Percentiles rank a stretch among this genome's conserved stretches.
Evolutionary conservation across 2,888 invertebrate species (phyloP).

Genomic region (Hesperia comma): DNA sequence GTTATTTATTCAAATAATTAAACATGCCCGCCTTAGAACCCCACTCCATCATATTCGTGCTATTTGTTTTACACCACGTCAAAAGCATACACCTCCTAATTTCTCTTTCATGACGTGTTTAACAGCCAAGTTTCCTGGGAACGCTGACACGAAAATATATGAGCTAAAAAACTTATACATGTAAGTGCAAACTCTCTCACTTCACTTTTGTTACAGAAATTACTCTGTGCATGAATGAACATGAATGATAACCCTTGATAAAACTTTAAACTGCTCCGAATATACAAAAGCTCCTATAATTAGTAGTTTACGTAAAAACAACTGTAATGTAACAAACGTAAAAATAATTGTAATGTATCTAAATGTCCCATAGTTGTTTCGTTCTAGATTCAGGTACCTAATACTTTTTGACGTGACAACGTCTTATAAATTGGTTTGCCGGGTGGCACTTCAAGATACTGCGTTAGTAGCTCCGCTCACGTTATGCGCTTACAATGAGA

Average conservation of each 20-base stretch:
- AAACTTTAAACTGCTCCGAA: not conserved
- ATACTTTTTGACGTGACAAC: too few relatives aligned
- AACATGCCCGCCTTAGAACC: not conserved
- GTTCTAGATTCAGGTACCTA: too few relatives aligned
- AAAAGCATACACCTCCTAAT: slow-evolving; percentile 41
- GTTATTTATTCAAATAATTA: slow-evolving; percentile 12
- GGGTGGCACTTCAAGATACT: too few relatives aligned
- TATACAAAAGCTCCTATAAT: not conserved
- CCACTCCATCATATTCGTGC: not conserved
- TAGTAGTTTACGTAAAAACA: too few relatives aligned
- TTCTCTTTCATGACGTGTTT: slow-evolving; percentile 48
- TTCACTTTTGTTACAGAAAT: not conserved
- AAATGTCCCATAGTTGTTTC: too few relatives aligned
- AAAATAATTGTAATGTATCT: too few relatives aligned
- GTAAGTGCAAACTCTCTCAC: not conserved
- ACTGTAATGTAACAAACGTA: too few relatives aligned
- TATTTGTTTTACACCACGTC: slow-evolving; percentile 20
- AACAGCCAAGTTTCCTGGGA: slow-evolving; percentile 52
- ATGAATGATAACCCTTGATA: not conserved
- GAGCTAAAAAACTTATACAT: slow-evolving; percentile 8
- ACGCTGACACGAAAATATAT: slow-evolving; percentile 2
- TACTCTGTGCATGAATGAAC: not conserved
- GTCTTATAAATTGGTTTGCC: too few relatives aligned
- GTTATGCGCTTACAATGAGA: too few relatives aligned
- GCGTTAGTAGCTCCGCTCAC: too few relatives aligned